Evolutionary conservation across 37 sponge, comb jelly and placozoan genomes (phyloP).

Genomic region (Halichondria panicea): DNA sequence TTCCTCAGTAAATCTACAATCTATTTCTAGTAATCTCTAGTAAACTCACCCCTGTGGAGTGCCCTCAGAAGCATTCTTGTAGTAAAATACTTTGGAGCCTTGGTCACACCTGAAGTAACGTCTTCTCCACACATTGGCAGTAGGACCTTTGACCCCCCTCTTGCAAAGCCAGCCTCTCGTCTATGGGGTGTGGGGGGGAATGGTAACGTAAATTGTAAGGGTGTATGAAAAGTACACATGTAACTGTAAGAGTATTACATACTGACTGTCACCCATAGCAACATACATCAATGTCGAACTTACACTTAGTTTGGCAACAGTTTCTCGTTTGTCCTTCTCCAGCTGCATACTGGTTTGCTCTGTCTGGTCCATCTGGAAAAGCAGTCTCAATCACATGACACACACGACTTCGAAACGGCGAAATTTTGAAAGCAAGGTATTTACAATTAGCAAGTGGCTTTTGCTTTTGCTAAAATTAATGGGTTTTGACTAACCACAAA

Average conservation of each 20-base stretch:
- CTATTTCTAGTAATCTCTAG: too few species aligned
- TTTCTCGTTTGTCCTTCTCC: constrained; percentile 32
- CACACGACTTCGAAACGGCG: too few species aligned
- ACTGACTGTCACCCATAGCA: background rate
- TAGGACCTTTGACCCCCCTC: constrained; percentile 72
- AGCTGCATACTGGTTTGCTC: constrained; percentile 16
- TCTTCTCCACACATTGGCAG: constrained; percentile 67
- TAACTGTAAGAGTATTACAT: background rate
- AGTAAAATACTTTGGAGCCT: constrained; percentile 69
- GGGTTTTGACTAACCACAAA: too few species aligned
- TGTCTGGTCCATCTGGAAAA: constrained; percentile 2
- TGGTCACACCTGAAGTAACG: constrained; percentile 75
- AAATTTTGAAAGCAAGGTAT: too few species aligned
- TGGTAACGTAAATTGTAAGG: background rate
- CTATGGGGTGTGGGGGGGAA: constrained; percentile 1
- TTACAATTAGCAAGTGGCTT: too few species aligned
- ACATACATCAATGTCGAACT: background rate
- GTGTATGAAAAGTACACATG: background rate
- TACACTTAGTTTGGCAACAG: constrained; percentile 40
- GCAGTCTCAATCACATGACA: too few species aligned
- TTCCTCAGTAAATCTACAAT: too few species aligned
- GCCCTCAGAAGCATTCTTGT: constrained; percentile 62
- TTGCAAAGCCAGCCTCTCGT: constrained; percentile 72
- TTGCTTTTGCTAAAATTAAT: too few species aligned
- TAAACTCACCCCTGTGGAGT: constrained; percentile 75